Evolutionary conservation across 2,113 vertebrate genomes (phyloP), one percentile per base, ranked within the genome.

Genomic region (Tympanuchus pallidicinctus): DNA sequence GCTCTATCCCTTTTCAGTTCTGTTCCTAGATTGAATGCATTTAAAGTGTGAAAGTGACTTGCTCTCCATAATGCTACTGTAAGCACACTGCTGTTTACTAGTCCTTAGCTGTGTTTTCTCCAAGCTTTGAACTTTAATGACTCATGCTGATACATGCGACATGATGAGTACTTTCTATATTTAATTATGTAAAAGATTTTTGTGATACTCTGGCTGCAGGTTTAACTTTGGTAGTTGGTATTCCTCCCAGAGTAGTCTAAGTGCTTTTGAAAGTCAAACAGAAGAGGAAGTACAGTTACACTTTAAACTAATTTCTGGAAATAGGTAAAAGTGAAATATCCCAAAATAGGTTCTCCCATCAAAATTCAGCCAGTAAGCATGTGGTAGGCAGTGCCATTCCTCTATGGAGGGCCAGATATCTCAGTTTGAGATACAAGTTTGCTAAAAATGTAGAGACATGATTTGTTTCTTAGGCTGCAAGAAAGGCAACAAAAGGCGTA

Each of bases 41-140:
- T 95, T 88, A 91, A 86, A 78, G 9, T 38, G 34, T 48, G 30
- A 42, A 79, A 92, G 75, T 77, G 43, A 84, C 80, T 90, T 92
- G n/a, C 13, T 86, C 32, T 77, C 59, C 4, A 1, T 82, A 50
- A 63, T 3, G 5, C 42, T 56, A 45, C 75, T 36, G 25, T 57
- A 86, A 92, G 73, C 66, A 82, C 0, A 0, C 28, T 95, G 66
- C 38, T 91, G 40, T 86, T 92, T 65, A 73, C 45, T 65, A 63
- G 42, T 22, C 10, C 65, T 81, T 93, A 80, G 67, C 27, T 92
- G 21, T 59, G 48, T 91, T 90, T 83, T 88, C 60, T 54, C n/a
- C 36, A 81, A 60, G 43, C 81, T 96, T 92, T 95, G 87, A 93
- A 90, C 69, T 87, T 82, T 52, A 90, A 45, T 80, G 67, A 77